Evolutionary conservation across 2,888 invertebrate species (phyloP), one percentile per base, ranked within the genome.

Genomic region (Parthenolecanium corni): DNA sequence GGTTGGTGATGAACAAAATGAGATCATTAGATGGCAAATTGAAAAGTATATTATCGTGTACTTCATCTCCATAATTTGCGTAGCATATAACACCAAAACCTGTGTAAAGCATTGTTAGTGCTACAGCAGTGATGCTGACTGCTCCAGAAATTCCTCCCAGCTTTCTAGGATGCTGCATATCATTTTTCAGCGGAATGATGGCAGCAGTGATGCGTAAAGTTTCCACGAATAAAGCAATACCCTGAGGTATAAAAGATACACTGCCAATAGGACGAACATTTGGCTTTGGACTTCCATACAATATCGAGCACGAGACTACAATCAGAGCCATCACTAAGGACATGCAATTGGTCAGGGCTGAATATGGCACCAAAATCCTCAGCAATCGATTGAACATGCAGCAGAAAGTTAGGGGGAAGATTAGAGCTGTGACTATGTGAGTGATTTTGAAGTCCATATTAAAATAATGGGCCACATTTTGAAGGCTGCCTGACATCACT

Each of bases 11-110:
- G 4, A 38, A 21, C 2, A 31, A 20, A 12, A 58, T 11, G 14
- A 46, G 20, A 47, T 49, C 18, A 14, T 31, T 20, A n/a, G 49
- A 2, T 0, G 86, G 85, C 65, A 96, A 75, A 73, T 91, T 91
- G 2, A 93, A 78, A 9, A 49, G 23, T 11, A 49, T 21, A n/a
- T 49, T 58, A 2, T 25, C 31, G 16, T 24, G 25, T 5, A 58
- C 18, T 16, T 36, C 18, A 1, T 44, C 23, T 4, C 58, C 58
- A 31, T 49, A 58, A 20, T 47, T 47, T 16, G 25, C 44, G 21
- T 58, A 58, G 5, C 36, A 25, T 16, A 58, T 5, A 0, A 31
- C 5, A n/a, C 58, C 58, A 21, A 58, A 58, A 5, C 31, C 24
- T 14, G 46, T 46, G 49, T 47, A 58, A 1, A 47, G 5, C 2